Evolutionary conservation across 2,113 vertebrate species (phyloP).

Genomic region (Erinaceus europaeus): DNA sequence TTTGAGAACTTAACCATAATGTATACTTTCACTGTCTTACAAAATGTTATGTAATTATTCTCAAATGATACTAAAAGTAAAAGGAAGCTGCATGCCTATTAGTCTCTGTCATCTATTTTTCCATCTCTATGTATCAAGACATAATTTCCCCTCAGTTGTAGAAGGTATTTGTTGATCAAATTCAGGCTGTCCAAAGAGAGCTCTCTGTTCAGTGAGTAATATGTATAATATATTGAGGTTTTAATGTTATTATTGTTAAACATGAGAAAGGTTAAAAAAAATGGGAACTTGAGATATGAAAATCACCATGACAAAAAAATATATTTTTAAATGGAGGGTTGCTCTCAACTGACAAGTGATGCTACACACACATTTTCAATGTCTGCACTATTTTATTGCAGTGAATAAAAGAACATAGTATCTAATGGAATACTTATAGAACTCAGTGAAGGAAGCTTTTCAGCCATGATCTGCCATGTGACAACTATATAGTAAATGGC

Average conservation of each 20-base stretch:
- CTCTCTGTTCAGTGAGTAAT: neutral
- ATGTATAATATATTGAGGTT: neutral
- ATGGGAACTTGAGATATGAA: neutral
- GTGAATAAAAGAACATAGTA: neutral
- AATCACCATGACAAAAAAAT: neutral
- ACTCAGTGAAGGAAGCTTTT: slow-evolving; percentile 25
- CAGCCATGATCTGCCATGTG: neutral
- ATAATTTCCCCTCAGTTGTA: neutral
- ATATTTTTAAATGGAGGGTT: slow-evolving; percentile 48
- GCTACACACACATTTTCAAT: neutral
- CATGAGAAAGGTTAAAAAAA: slow-evolving; percentile 7
- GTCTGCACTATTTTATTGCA: neutral
- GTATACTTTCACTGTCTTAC: neutral
- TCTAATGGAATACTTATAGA: neutral
- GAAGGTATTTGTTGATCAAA: neutral
- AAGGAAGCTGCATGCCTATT: neutral
- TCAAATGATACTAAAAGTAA: neutral
- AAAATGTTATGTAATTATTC: neutral
- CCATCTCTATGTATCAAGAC: neutral
- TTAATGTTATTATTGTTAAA: slow-evolving; percentile 16
- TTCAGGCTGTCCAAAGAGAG: neutral
- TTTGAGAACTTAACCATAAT: neutral
- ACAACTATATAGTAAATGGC: neutral
- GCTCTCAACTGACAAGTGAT: neutral
- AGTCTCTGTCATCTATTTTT: neutral